Evolutionary conservation across 2,113 vertebrate species (phyloP).

Genomic region (Oryzias melastigma): DNA sequence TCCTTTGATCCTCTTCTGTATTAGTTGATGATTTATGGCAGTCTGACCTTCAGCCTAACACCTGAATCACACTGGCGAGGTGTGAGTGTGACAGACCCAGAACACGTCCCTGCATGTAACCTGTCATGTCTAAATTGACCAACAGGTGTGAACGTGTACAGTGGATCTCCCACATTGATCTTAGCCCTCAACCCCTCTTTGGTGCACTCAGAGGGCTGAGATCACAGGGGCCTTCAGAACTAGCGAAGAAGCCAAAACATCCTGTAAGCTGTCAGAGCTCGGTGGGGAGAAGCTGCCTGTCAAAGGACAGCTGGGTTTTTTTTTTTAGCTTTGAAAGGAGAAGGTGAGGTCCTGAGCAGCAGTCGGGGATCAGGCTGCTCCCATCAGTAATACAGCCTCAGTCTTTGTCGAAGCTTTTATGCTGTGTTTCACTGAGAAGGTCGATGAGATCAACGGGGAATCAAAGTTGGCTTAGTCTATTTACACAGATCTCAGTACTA

Average conservation of each 20-base stretch:
- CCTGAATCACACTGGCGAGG: conserved; percentile 29
- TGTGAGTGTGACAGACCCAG: conserved; percentile 44
- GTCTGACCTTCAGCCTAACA: conserved; percentile 1
- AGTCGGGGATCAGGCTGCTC: conserved; percentile 55
- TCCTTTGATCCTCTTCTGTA: no score
- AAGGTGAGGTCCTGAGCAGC: conserved; percentile 38
- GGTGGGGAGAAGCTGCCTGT: conserved; percentile 41
- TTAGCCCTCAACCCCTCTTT: conserved; percentile 19
- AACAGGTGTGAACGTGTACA: conserved; percentile 28
- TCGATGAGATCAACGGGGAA: conserved; percentile 55
- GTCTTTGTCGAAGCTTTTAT: conserved; percentile 57
- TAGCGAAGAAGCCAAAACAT: conserved; percentile 23
- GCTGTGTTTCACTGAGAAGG: conserved; percentile 62
- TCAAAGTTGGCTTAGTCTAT: conserved; percentile 68
- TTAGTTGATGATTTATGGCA: no score
- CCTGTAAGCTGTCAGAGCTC: conserved; percentile 39
- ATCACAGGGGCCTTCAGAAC: conserved; percentile 46
- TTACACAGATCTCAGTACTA: conserved; percentile 67
- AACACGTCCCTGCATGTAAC: conserved; percentile 42
- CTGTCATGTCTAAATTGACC: conserved; percentile 52
- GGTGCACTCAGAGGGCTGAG: conserved; percentile 23
- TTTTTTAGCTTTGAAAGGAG: conserved; percentile 18
- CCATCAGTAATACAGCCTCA: conserved; percentile 52
- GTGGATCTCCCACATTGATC: conserved; percentile 38
- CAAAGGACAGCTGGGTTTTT: conserved; percentile 38